Evolutionary conservation across 2,888 invertebrate species (phyloP).

Genomic region (Scaptomyza polygonia): DNA sequence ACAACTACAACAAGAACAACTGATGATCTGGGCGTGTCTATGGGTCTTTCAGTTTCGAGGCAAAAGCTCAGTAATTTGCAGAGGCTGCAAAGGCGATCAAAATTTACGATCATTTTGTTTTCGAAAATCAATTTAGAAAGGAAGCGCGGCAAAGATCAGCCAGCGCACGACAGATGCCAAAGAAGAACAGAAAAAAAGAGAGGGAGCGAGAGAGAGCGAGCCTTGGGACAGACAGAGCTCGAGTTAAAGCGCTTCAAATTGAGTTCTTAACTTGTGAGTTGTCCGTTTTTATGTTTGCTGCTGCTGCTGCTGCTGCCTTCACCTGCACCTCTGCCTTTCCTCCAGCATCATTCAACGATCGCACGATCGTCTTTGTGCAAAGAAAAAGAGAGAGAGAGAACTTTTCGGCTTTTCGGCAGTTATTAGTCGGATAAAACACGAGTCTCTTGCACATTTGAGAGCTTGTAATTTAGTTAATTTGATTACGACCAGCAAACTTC

Average conservation of each 20-base stretch:
- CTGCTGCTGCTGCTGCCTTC: slow-evolving; percentile 8
- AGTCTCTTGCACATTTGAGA: slow-evolving; percentile 80
- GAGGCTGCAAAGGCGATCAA: slow-evolving; percentile 77
- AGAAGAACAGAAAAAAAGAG: not conserved
- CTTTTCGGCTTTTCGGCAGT: slow-evolving; percentile 71
- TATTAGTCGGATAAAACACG: slow-evolving; percentile 75
- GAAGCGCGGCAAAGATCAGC: slow-evolving; percentile 80
- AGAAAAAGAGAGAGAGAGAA: not conserved
- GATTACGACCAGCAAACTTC: slow-evolving; percentile 64
- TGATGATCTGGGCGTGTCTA: slow-evolving; percentile 64
- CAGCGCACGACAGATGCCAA: slow-evolving; percentile 55
- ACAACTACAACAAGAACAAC: slow-evolving; percentile 35
- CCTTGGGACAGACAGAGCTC: slow-evolving; percentile 15
- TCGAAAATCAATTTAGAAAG: slow-evolving; percentile 79
- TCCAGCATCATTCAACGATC: slow-evolving; percentile 44
- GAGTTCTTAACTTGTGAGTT: slow-evolving; percentile 67
- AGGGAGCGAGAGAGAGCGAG: not conserved
- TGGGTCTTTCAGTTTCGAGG: slow-evolving; percentile 32
- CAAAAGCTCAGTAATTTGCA: slow-evolving; percentile 76
- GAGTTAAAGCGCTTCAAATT: slow-evolving; percentile 58
- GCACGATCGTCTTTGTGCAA: slow-evolving; percentile 38
- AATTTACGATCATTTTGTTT: slow-evolving; percentile 80
- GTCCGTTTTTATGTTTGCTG: slow-evolving; percentile 9
- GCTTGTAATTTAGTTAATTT: slow-evolving; percentile 81
- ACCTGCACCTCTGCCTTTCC: not conserved